A percentile compares a stretch with the other conserved stretches of the same genome.
These are phyloP conservation scores for Neelides sp. DNA, from an alignment of 1,140 invertebrate species.

Conservation along the genomic window DNA sequence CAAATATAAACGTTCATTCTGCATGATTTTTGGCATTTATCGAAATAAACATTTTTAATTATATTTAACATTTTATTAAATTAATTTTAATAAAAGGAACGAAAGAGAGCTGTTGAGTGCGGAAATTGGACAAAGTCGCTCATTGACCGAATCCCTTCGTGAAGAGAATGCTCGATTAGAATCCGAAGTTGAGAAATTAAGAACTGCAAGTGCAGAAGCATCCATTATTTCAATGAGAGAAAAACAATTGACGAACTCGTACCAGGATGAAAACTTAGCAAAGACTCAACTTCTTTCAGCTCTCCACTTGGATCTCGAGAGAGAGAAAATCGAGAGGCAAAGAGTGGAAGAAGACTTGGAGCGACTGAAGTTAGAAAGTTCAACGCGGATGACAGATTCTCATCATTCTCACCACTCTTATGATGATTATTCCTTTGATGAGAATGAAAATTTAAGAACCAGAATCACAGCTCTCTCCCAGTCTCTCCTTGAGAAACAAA, in stretches of 20 bases:
- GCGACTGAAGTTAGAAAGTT: conserved; percentile 5
- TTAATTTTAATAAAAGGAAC: conserved; percentile 13
- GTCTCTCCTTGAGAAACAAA: conserved; percentile 26
- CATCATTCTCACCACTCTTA: neutral
- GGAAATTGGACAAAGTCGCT: conserved; percentile 24
- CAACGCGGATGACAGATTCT: neutral
- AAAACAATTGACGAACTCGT: conserved; percentile 7
- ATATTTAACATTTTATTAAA: neutral
- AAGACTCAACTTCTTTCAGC: conserved; percentile 23
- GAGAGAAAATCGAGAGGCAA: conserved; percentile 20
- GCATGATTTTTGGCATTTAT: too few species aligned
- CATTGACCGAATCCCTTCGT: conserved; percentile 6
- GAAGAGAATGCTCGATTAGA: conserved; percentile 24
- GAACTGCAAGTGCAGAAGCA: conserved; percentile 7
- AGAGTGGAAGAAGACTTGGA: conserved; percentile 19
- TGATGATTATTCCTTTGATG: conserved; percentile 11
- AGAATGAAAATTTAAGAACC: conserved; percentile 23
- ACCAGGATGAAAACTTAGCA: conserved; percentile 26
- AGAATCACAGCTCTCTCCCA: conserved; percentile 25
- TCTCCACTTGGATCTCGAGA: conserved; percentile 23
- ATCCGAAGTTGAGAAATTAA: conserved; percentile 13
- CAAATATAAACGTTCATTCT: too few species aligned
- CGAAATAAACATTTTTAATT: neutral
- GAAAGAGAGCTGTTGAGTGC: conserved; percentile 26
- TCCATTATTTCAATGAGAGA: conserved; percentile 9